Percentiles rank a stretch among this genome's conserved stretches.
phyloP scores from a whole-genome alignment of 2,113 vertebrate species.

The Cyanoliseus patagonus region DNA sequence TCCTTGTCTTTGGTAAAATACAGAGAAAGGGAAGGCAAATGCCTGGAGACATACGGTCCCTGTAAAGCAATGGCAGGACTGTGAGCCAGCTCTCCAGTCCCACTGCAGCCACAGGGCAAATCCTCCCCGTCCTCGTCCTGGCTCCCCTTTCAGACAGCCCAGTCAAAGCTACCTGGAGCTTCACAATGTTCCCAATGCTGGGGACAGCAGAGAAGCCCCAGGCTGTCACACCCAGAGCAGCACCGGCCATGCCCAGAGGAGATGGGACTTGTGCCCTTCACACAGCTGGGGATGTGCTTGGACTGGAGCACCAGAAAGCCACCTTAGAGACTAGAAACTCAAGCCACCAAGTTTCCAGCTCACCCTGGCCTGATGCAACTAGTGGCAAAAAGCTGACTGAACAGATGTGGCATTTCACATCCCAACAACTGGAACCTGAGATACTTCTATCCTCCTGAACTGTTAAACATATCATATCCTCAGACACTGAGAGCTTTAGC shows the following conservation, averaged over 20 bases:
- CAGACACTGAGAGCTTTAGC: neutral
- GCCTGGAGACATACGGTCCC: neutral
- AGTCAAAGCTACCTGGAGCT: neutral
- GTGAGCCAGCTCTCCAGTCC: neutral
- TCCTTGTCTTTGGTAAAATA: neutral
- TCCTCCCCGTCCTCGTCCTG: neutral
- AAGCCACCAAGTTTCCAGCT: neutral
- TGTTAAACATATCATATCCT: neutral
- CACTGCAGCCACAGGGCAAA: rapidly evolving
- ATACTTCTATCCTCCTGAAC: neutral
- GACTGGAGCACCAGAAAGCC: neutral
- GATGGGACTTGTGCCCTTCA: neutral
- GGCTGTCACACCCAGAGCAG: neutral
- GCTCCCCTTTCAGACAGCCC: neutral
- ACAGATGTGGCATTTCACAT: neutral
- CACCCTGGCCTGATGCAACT: neutral
- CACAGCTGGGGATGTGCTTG: neutral
- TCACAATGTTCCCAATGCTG: neutral
- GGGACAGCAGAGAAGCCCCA: neutral
- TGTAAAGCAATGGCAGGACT: neutral
- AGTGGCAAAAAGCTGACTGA: neutral
- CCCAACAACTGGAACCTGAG: neutral
- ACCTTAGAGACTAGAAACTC: neutral
- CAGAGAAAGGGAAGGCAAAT: neutral
- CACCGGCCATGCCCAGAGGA: neutral